A percentile compares a stretch with the other conserved stretches of the same genome.
These are phyloP conservation scores for Clarias platycephalus DNA, from an alignment of 2,797 vertebrate species.

Conservation along the genomic window DNA sequence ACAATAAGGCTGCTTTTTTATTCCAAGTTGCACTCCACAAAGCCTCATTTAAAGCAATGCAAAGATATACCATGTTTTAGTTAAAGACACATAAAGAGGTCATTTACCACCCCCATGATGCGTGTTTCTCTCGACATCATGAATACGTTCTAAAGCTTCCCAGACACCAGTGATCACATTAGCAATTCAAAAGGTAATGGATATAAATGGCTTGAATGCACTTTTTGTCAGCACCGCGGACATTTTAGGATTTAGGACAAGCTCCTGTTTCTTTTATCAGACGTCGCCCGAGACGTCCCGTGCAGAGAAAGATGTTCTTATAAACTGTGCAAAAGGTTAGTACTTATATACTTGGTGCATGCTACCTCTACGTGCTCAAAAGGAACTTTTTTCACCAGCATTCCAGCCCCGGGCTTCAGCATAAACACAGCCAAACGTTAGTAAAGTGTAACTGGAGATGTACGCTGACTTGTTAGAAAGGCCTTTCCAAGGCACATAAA, in stretches of 20 bases:
- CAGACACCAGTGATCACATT: slow-evolving; percentile 42
- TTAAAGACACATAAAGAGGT: slow-evolving; percentile 35
- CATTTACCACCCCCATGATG: slow-evolving; percentile 20
- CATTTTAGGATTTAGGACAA: slow-evolving; percentile 22
- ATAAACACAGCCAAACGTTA: slow-evolving; percentile 68
- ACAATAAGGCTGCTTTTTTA: not conserved
- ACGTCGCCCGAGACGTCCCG: not conserved
- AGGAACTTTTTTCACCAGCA: slow-evolving; percentile 51
- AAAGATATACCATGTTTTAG: not conserved
- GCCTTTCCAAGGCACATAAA: slow-evolving; percentile 65
- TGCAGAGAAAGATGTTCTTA: not conserved
- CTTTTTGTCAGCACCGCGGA: slow-evolving; percentile 36
- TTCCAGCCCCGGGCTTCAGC: slow-evolving; percentile 66
- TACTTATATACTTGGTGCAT: slow-evolving; percentile 7
- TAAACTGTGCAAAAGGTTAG: slow-evolving; percentile 22
- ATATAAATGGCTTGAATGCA: slow-evolving; percentile 42
- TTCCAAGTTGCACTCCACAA: not conserved
- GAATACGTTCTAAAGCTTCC: slow-evolving; percentile 35
- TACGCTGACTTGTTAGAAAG: slow-evolving; percentile 55
- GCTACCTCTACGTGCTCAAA: slow-evolving; percentile 27
- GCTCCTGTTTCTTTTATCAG: slow-evolving; percentile 15
- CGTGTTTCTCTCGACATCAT: slow-evolving; percentile 29
- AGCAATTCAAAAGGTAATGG: slow-evolving; percentile 51
- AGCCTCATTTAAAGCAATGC: not conserved
- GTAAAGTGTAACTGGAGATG: slow-evolving; percentile 66